phyloP scores from a whole-genome alignment of 2,797 vertebrate genomes.

The Yasuhikotakia modesta region DNA sequence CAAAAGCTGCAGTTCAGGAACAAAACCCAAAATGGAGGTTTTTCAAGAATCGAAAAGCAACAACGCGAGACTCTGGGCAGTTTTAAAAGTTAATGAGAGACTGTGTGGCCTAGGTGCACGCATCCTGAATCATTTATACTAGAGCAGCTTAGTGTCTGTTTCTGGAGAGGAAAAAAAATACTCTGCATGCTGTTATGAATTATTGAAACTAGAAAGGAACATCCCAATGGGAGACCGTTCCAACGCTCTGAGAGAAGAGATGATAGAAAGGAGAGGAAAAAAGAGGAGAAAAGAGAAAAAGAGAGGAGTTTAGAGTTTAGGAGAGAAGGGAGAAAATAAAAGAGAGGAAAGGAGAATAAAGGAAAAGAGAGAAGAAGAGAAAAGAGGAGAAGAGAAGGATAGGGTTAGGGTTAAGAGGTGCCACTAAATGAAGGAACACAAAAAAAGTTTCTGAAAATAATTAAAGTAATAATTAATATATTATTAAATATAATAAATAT shows the following conservation, averaged over 20 bases:
- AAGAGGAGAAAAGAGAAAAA: not conserved
- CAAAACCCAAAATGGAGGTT: constrained; percentile 34
- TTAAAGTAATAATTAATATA: not conserved
- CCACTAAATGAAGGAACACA: not conserved
- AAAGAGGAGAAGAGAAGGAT: no score
- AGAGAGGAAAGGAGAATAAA: no score
- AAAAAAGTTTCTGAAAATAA: constrained; percentile 1
- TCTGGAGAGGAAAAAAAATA: constrained; percentile 43
- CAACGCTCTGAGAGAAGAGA: constrained; percentile 23
- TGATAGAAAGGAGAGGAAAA: constrained; percentile 2
- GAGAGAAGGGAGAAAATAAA: no score
- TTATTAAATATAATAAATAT: no score
- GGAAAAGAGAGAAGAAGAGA: not conserved
- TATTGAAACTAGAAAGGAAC: constrained; percentile 48
- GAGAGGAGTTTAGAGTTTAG: not conserved
- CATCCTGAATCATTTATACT: constrained; percentile 49
- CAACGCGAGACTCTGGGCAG: constrained; percentile 29
- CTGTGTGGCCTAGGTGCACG: constrained; percentile 34
- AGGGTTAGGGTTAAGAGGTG: not conserved
- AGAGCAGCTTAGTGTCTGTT: constrained; percentile 51
- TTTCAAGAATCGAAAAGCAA: constrained; percentile 27
- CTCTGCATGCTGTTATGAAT: constrained; percentile 52
- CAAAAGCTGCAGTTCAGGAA: constrained; percentile 12
- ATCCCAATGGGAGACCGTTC: constrained; percentile 34
- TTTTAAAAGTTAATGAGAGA: constrained; percentile 49